Evolutionary conservation across 2,113 vertebrate genomes (phyloP).

Genomic region (Hippocampus abdominalis): DNA sequence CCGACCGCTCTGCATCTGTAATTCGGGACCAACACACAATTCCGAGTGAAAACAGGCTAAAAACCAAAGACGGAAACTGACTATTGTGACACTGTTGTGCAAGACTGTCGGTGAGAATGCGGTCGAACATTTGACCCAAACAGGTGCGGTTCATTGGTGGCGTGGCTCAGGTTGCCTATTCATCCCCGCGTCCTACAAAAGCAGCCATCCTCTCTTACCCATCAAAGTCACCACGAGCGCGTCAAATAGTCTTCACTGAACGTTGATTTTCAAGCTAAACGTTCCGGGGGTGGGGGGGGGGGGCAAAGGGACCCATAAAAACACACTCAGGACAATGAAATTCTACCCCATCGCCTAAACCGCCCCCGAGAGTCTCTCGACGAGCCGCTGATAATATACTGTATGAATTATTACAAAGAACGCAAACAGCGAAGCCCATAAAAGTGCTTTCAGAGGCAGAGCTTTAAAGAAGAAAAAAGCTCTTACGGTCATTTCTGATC

Average conservation of each 20-base stretch:
- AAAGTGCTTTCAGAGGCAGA: background rate
- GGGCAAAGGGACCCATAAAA: background rate
- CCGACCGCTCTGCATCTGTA: too few species aligned
- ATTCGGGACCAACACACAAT: background rate
- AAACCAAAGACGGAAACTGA: background rate
- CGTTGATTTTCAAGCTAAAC: background rate
- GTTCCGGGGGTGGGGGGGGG: too few species aligned
- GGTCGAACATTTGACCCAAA: slow-evolving; percentile 51
- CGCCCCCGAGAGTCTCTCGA: background rate
- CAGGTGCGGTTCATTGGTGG: slow-evolving; percentile 53
- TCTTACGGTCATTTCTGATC: background rate
- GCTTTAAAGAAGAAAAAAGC: background rate
- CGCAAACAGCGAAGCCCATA: background rate
- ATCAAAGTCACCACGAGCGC: background rate
- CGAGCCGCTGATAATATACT: slow-evolving; percentile 2
- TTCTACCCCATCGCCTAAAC: background rate
- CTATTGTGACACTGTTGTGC: background rate
- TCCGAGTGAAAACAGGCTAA: background rate
- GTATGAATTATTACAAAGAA: slow-evolving; percentile 3
- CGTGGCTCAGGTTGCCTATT: slow-evolving; percentile 60
- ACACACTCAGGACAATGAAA: slow-evolving; percentile 2
- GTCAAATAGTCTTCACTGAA: background rate
- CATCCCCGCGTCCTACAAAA: slow-evolving; percentile 40
- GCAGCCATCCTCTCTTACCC: background rate
- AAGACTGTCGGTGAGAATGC: slow-evolving; percentile 17